Evolutionary conservation across 2,113 vertebrate genomes (phyloP).

Genomic region (Irena cyanogastra): DNA sequence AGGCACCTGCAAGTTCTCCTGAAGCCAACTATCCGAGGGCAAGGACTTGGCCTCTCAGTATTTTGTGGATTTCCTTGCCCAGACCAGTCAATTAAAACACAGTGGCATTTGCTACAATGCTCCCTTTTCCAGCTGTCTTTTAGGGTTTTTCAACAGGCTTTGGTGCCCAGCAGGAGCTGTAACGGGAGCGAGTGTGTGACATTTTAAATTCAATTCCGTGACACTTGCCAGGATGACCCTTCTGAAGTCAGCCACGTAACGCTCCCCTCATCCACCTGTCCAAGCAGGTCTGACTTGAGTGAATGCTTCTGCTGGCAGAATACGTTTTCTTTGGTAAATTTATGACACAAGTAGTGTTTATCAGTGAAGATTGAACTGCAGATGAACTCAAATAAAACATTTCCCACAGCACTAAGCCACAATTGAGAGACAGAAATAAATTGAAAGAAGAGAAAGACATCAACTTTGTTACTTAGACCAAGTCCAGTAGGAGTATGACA

Average conservation of each 20-base stretch:
- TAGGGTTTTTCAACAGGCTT: slow-evolving; percentile 44
- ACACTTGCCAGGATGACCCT: not conserved
- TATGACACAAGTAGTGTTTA: not conserved
- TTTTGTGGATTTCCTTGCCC: slow-evolving; percentile 18
- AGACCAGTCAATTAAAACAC: slow-evolving; percentile 51
- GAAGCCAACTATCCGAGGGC: slow-evolving; percentile 25
- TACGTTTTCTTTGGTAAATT: not conserved
- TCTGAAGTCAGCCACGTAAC: not conserved
- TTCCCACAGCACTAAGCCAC: not conserved
- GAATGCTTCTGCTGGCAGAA: not conserved
- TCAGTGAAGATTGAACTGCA: not conserved
- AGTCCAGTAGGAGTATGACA: not conserved
- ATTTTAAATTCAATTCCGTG: slow-evolving; percentile 37
- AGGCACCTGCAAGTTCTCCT: slow-evolving; percentile 40
- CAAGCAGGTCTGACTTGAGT: not conserved
- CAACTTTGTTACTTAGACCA: not conserved
- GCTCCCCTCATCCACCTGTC: not conserved
- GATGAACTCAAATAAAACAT: not conserved
- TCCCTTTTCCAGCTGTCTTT: slow-evolving; percentile 45
- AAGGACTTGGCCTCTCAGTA: slow-evolving; percentile 37
- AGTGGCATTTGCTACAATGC: not conserved
- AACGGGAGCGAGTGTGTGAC: slow-evolving; percentile 12
- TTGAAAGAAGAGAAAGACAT: not conserved
- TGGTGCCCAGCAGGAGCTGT: slow-evolving; percentile 52
- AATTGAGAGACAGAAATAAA: not conserved